Evolutionary conservation across 23 tunicate genomes (phyloP), one percentile per base, ranked within the genome.

Genomic region (Halocynthia roretzi): DNA sequence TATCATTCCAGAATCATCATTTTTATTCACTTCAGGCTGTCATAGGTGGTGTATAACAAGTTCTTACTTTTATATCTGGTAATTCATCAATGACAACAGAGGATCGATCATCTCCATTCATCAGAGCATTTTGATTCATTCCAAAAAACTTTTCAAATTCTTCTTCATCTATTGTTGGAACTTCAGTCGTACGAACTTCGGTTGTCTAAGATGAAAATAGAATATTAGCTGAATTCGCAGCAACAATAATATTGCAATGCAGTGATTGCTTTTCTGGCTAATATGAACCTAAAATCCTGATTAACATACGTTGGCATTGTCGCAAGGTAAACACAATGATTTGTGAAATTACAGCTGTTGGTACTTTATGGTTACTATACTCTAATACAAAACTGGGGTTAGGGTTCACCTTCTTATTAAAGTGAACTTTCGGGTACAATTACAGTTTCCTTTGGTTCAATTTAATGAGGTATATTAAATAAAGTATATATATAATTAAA

Each of bases 61-160:
- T 19, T 40, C 78, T 52, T 7, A 74, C 78, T 64, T 74, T 64
- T 53, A 50, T 19, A 20, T 53, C 21, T 20, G 78, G 78, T 7
- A 74, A 54, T 54, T 74, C 56, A 4, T 74, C 78, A 10, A 74
- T 74, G 61, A 54, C 78, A 21, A 21, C 71, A 1, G 15, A n/a
- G 21, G 40, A 67, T n/a, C 21, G 71, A 21, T 67, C 70, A 44
- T 52, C 50, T 8, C 50, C 64, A 15, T 65, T 65, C 70, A 65
- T 65, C 17, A n/a, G 2, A 0, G 22, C 70, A 65, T 40, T 31
- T 1, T 31, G 70, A 11, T 62, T 8, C 2, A n/a, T 14, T 7
- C 23, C 62, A 75, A 85, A 91, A 53, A 91, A 91, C 14, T 67
- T 91, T 23, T 85, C 87, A 63, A 91, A 85, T 19, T 82, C 87